Percentiles rank a stretch among this genome's conserved stretches.
These are phyloP conservation scores for sheep (Ovis aries) DNA, from an alignment of 2,113 vertebrate genomes.

Conservation along the genomic window DNA sequence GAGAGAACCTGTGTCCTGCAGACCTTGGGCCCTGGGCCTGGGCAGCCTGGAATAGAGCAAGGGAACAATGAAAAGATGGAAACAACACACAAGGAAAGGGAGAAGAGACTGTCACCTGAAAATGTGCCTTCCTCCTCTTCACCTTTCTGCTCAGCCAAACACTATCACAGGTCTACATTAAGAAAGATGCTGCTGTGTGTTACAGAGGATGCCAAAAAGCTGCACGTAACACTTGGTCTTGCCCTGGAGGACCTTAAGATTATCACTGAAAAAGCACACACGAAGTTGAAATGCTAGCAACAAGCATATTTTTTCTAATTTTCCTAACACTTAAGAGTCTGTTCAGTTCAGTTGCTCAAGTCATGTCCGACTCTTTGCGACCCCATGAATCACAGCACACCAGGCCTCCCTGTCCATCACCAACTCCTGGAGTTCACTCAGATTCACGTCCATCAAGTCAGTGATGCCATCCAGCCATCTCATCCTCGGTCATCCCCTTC, in stretches of 20 bases:
- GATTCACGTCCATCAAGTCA: no score
- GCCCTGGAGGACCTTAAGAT: neutral
- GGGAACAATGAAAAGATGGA: neutral
- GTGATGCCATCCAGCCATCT: no score
- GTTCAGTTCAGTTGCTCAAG: no score
- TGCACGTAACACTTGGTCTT: fast-evolving
- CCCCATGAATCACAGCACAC: no score
- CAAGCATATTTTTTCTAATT: neutral
- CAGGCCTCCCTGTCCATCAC: no score
- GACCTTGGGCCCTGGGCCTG: neutral
- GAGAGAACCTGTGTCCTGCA: neutral
- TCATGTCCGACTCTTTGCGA: no score
- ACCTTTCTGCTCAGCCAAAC: neutral
- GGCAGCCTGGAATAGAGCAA: neutral
- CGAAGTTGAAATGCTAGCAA: neutral
- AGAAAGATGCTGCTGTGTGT: neutral
- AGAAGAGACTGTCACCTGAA: neutral
- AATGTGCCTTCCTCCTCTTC: neutral
- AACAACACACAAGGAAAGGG: neutral
- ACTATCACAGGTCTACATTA: neutral
- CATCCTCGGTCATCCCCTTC: no score
- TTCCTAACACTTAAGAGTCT: neutral
- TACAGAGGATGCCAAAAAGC: neutral
- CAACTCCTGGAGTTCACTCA: no score
- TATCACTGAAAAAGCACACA: neutral